Evolutionary conservation across 2,113 vertebrate species (phyloP), one percentile per base, ranked within the genome.

Genomic region (Eolophus roseicapilla): DNA sequence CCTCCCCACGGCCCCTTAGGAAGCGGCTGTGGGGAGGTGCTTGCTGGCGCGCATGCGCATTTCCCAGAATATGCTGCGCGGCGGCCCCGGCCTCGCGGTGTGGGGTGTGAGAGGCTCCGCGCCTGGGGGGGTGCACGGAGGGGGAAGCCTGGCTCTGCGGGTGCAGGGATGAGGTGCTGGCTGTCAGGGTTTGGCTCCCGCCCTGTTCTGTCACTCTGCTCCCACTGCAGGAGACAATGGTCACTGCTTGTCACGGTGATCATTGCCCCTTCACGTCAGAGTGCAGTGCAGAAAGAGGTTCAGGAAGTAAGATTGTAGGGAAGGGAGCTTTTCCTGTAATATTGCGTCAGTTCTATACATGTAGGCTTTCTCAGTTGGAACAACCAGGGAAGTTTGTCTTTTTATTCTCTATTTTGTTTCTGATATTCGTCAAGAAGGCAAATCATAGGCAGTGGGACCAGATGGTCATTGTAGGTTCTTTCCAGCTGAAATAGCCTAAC

Each of bases 341-440:
- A 3, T 11, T 3, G 27, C n/a, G 2, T 27, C 23, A 1, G 18
- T 46, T 41, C 24, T 4, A 0, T 44, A 18, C 24, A 31, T 17
- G 17, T 7, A 6, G 3, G 0, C 41, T 64, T 35, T 8, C 44
- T 11, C 9, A 0, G 3, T 3, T 33, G 53, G 35, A 9, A 7
- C 11, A 25, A 57, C 0, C 17, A 7, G 28, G 39, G 35, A 18
- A 12, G 10, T 3, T 59, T 29, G 1, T 27, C 3, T 11, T 23
- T 18, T 5, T 47, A 0, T 28, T 71, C 16, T 12, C 8, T 33
- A 0, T 6, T 3, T 64, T 13, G 8, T 27, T 68, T 29, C 6
- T 46, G 25, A 0, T 82, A 0, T 2, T 55, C 8, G 11, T 37
- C 19, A 7, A 1, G 15, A 7, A 44, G 63, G 17, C 27, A 39